These are phyloP conservation scores for Dryocosmus kuriphilus DNA, from an alignment of 2,888 invertebrate genomes.

Conservation along the genomic window DNA sequence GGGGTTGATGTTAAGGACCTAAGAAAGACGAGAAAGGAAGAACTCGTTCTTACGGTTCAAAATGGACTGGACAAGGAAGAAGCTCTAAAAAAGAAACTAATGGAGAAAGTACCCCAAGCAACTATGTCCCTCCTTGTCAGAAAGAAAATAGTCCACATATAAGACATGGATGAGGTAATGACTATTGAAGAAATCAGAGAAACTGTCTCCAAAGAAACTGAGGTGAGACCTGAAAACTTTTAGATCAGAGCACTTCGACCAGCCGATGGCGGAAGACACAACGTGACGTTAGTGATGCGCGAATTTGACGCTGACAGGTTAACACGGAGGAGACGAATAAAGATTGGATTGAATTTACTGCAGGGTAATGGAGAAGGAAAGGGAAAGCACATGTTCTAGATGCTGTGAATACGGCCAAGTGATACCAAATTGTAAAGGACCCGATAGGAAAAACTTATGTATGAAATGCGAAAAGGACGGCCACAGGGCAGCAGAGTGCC, in stretches of 20 bases:
- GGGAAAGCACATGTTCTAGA: conserved; percentile 49
- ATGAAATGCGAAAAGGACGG: conserved; percentile 53
- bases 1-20: conserved; percentile 42
- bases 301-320: conserved; percentile 9
- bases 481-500: conserved; percentile 50
- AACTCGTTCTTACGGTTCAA: conserved; percentile 43
- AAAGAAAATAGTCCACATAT: conserved; percentile 41
- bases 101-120: conserved; percentile 41
- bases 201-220: no score
- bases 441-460: conserved; percentile 50
- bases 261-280: conserved; percentile 52
- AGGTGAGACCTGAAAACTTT: conserved; percentile 33
- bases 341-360: conserved; percentile 45
- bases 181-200: conserved; percentile 46
- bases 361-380: conserved; percentile 46
- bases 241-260: conserved; percentile 54
- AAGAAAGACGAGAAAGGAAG: conserved; percentile 31
- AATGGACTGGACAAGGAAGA: conserved; percentile 46
- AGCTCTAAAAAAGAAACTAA: conserved; percentile 39
- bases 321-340: neutral
- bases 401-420: conserved; percentile 53
- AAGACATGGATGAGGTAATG: conserved; percentile 47
- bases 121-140: neutral
- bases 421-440: conserved; percentile 49
- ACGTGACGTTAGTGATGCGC: conserved; percentile 48